These are phyloP conservation scores for Pyrocephalus nanus DNA, from an alignment of 2,797 vertebrate genomes.

Conservation along the genomic window DNA sequence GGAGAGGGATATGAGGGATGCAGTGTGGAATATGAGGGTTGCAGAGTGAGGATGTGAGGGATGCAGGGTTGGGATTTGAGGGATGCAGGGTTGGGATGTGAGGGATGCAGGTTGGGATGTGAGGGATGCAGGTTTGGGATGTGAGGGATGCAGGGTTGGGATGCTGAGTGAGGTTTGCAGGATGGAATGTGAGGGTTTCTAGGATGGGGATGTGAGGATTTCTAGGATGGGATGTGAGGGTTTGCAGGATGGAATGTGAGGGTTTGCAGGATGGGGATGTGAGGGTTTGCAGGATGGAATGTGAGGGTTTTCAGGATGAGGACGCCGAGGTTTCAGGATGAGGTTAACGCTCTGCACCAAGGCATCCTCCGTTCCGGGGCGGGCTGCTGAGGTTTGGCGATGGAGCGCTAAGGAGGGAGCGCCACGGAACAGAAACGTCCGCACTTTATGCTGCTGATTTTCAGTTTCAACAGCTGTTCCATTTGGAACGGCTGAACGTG, in stretches of 20 bases:
- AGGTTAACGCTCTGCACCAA: slow-evolving; percentile 12
- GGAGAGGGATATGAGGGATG: too few species aligned
- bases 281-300: not conserved
- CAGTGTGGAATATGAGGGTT: not conserved
- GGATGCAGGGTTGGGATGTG: not conserved
- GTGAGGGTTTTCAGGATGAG: not conserved
- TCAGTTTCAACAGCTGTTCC: slow-evolving; percentile 57
- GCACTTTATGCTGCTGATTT: slow-evolving; percentile 54
- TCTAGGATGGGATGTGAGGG: not conserved
- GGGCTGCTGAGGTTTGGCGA: slow-evolving; percentile 40
- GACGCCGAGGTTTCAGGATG: not conserved
- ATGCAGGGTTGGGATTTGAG: not conserved
- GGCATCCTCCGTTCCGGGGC: slow-evolving; percentile 54
- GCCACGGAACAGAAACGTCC: slow-evolving; percentile 17
- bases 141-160: too few species aligned
- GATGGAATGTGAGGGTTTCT: not conserved
- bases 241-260: not conserved
- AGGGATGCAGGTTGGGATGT: too few species aligned
- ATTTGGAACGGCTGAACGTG: slow-evolving; percentile 12
- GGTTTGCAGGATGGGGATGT: not conserved
- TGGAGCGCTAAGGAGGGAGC: slow-evolving; percentile 7
- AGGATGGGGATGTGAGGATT: not conserved
- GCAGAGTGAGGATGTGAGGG: not conserved
- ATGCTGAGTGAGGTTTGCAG: not conserved
- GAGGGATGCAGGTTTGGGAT: too few species aligned